Base-by-base conservation (phyloP, 2,797 vertebrate species). In the Epinephelus coioides region DNA sequence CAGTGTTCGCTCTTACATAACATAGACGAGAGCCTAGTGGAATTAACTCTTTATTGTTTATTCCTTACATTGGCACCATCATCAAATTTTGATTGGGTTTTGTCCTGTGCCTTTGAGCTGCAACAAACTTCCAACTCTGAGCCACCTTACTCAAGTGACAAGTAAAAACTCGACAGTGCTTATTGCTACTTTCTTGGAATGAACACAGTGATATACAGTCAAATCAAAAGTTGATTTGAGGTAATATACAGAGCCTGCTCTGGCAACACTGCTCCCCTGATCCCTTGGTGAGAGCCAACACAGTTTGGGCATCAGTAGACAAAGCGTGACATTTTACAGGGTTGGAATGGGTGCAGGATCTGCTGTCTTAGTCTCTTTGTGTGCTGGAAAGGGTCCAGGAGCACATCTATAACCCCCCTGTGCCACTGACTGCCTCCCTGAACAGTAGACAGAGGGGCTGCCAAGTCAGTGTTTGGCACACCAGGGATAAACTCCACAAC, bases 381-480 rank as follows among this genome's bases (percentile, higher is more conserved):
- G 76, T 59, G 17, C 80, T 90, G 91, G 89, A 92, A 51, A 5
- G n/a, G 4, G 60, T 76, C 91, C 89, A 92, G 71, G 46, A 84
- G 76, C 70, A 76, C 89, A 87, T 92, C 83, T 78, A 80, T 87
- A 89, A 89, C 82, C 78, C 72, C 71, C 49, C 43, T 38, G 69
- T 86, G 76, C 64, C 71, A 76, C 66, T 82, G 82, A 67, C 68
- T 85, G 73, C 71, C 76, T 86, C 81, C 59, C 66, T 74, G 54
- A 88, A 76, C 78, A 82, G 71, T 34, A 87, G 82, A 87, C 82
- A 87, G 75, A 87, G 76, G 61, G 65, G 46, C 62, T 87, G 85
- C 88, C 90, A 91, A 92, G 79, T 88, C 83, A 77, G 49, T 76
- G 79, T 90, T 90, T 84, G 87, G 90, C 86, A 91, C 76, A 84